A percentile compares a stretch with the other conserved stretches of the same genome.
Evolutionary conservation across 1,140 invertebrate species (phyloP).

Genomic region (Orchestia grillus): DNA sequence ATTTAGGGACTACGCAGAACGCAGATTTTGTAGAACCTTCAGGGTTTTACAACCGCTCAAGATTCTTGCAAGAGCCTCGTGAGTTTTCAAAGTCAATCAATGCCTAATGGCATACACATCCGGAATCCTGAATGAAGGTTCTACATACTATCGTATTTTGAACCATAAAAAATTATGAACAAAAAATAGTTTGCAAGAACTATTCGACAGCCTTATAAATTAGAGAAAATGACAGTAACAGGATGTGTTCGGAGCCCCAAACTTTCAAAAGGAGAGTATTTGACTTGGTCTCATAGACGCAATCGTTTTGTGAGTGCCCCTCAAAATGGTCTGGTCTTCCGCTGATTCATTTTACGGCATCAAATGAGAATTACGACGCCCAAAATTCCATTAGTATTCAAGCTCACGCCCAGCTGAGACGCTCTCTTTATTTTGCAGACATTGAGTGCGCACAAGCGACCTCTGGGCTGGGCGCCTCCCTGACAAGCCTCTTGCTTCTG

Average conservation of each 20-base stretch:
- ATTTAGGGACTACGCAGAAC: too few species aligned
- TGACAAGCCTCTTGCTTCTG: neutral
- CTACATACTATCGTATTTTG: too few species aligned
- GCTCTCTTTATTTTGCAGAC: neutral
- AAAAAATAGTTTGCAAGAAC: too few species aligned
- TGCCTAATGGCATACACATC: too few species aligned
- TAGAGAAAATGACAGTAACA: neutral
- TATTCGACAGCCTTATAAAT: too few species aligned
- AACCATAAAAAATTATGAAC: too few species aligned
- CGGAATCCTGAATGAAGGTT: too few species aligned
- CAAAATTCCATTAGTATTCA: conserved; percentile 39
- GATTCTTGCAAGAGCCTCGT: too few species aligned
- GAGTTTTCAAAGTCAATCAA: too few species aligned
- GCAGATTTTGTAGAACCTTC: too few species aligned
- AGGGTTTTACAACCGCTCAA: too few species aligned
- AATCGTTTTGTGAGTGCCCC: conserved; percentile 9
- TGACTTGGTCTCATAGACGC: neutral
- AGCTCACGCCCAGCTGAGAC: neutral
- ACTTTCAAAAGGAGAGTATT: neutral
- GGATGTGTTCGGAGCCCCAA: neutral
- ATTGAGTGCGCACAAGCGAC: neutral
- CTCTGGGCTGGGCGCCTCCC: neutral
- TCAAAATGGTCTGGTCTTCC: conserved; percentile 19
- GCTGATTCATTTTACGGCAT: conserved; percentile 39
- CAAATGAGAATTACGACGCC: conserved; percentile 35